phyloP scores from a whole-genome alignment of 2,797 vertebrate species.

The Onychomys leucogaster region DNA sequence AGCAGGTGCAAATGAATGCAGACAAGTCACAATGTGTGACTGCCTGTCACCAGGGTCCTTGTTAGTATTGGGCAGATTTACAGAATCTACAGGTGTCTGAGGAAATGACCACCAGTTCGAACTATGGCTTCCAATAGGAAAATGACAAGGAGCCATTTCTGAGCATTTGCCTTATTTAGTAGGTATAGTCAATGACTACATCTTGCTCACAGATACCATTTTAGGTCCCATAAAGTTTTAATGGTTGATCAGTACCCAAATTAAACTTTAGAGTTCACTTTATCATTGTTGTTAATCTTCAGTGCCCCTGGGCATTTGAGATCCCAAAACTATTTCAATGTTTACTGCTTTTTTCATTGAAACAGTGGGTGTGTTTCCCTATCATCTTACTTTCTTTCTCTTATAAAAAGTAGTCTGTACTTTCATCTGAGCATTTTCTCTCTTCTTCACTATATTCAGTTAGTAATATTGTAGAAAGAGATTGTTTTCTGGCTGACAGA shows the following conservation, averaged over 20 bases:
- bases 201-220: not conserved
- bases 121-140: not conserved
- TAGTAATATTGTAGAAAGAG: not conserved
- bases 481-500: not conserved
- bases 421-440: constrained; percentile 32
- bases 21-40: not conserved
- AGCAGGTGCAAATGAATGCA: not conserved
- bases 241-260: not conserved
- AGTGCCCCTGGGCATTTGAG: not conserved
- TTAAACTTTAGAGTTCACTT: not conserved
- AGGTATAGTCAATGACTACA: not conserved
- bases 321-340: not conserved
- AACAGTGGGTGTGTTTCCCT: not conserved
- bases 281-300: not conserved
- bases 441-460: constrained; percentile 12
- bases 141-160: not conserved
- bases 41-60: not conserved
- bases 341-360: not conserved
- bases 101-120: not conserved
- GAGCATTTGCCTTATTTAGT: not conserved
- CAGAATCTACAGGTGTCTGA: not conserved
- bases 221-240: not conserved
- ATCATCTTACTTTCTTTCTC: not conserved
- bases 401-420: not conserved
- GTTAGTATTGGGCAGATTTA: not conserved